phyloP scores from a whole-genome alignment of 2,797 vertebrate genomes.

The Threskiornis aethiopicus region DNA sequence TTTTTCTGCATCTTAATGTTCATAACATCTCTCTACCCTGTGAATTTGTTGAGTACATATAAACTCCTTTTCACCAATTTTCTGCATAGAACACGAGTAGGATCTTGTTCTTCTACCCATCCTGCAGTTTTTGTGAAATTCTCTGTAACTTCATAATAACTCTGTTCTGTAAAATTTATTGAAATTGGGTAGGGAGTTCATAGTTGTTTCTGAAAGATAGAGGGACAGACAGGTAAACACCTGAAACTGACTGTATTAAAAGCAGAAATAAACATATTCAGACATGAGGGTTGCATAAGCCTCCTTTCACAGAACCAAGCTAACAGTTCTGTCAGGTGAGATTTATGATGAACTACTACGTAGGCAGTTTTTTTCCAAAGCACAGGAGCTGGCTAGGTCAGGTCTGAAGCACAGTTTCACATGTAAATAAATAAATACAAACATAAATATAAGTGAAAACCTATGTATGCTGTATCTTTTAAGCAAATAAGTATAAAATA shows the following conservation, averaged over 20 bases:
- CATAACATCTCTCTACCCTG: neutral
- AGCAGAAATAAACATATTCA: neutral
- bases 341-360: neutral
- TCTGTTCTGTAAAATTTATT: neutral
- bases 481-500: neutral
- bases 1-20: neutral
- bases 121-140: neutral
- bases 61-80: neutral
- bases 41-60: neutral
- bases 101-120: neutral
- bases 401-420: neutral
- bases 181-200: neutral
- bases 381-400: neutral
- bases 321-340: neutral
- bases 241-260: neutral
- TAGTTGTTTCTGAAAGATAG: neutral
- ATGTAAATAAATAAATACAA: neutral
- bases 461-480: neutral
- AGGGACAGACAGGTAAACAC: neutral
- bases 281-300: neutral
- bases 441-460: neutral
- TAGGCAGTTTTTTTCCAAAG: neutral
- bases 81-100: rapidly evolving
- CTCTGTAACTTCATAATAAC: neutral
- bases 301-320: neutral